These are phyloP conservation scores for Apus apus DNA, from an alignment of 2,113 vertebrate genomes.

Conservation along the genomic window DNA sequence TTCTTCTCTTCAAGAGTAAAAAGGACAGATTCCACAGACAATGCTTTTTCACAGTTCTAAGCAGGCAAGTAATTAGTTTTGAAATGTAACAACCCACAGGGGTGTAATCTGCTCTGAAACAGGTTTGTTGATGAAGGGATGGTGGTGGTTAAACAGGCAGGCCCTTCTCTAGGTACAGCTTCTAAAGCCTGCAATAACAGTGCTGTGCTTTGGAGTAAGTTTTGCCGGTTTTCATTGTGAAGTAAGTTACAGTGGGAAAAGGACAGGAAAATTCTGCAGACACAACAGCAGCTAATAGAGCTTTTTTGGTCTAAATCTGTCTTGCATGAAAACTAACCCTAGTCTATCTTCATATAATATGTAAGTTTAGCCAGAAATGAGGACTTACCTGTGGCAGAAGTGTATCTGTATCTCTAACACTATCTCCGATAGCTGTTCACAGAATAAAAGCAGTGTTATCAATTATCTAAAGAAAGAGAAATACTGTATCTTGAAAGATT, in stretches of 20 bases:
- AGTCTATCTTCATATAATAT: background rate
- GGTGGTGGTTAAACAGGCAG: background rate
- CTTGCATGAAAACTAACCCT: background rate
- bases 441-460: background rate
- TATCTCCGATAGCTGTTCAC: background rate
- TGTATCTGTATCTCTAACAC: rapidly evolving
- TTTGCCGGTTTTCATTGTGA: background rate
- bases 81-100: background rate
- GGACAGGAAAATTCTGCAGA: background rate
- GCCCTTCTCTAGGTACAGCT: background rate
- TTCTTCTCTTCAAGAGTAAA: background rate
- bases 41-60: background rate
- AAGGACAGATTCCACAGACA: background rate
- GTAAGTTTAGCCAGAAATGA: background rate
- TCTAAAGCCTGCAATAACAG: background rate
- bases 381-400: background rate
- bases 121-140: background rate
- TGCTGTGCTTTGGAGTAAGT: background rate
- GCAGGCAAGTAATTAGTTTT: constrained; percentile 1
- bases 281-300: background rate
- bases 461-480: background rate
- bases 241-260: background rate
- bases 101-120: background rate
- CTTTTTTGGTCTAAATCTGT: background rate
- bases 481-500: background rate